Evolutionary conservation across 2,888 invertebrate genomes (phyloP).

Genomic region (Beris chalybata): DNA sequence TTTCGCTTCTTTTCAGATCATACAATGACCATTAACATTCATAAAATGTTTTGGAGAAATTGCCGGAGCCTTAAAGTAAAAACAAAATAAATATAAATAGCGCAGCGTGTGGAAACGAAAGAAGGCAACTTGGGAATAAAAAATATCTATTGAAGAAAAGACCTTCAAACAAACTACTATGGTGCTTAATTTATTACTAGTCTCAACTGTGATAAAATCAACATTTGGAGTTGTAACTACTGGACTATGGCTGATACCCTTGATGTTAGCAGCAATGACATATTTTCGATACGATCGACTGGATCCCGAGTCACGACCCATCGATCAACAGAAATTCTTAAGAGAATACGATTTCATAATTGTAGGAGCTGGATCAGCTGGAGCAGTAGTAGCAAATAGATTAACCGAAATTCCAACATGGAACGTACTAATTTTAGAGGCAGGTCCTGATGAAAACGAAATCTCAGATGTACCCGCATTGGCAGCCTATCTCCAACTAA

Average conservation of each 20-base stretch:
- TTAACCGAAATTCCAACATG: slow-evolving; percentile 75
- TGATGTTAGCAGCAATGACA: slow-evolving; percentile 78
- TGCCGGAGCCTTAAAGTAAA: slow-evolving; percentile 8
- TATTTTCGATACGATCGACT: slow-evolving; percentile 78
- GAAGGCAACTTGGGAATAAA: not conserved
- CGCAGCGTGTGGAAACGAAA: not conserved
- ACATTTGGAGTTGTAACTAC: slow-evolving; percentile 76
- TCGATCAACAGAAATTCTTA: slow-evolving; percentile 67
- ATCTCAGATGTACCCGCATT: slow-evolving; percentile 85
- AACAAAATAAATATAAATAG: slow-evolving; percentile 7
- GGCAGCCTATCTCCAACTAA: slow-evolving; percentile 83
- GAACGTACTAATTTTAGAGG: slow-evolving; percentile 79
- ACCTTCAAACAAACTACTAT: slow-evolving; percentile 53
- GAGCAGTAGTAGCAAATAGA: slow-evolving; percentile 83
- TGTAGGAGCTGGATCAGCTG: slow-evolving; percentile 86
- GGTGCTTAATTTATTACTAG: slow-evolving; percentile 74
- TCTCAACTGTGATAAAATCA: slow-evolving; percentile 74
- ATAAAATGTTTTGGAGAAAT: slow-evolving; percentile 3
- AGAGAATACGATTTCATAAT: slow-evolving; percentile 84
- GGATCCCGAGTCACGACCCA: slow-evolving; percentile 78
- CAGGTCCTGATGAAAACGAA: slow-evolving; percentile 86
- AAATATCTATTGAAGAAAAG: too few species aligned
- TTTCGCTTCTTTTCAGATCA: too few species aligned
- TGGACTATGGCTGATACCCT: slow-evolving; percentile 81
- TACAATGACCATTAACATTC: too few species aligned